phyloP scores from a whole-genome alignment of 2,888 invertebrate genomes.

The Bhutanitis thaidina region DNA sequence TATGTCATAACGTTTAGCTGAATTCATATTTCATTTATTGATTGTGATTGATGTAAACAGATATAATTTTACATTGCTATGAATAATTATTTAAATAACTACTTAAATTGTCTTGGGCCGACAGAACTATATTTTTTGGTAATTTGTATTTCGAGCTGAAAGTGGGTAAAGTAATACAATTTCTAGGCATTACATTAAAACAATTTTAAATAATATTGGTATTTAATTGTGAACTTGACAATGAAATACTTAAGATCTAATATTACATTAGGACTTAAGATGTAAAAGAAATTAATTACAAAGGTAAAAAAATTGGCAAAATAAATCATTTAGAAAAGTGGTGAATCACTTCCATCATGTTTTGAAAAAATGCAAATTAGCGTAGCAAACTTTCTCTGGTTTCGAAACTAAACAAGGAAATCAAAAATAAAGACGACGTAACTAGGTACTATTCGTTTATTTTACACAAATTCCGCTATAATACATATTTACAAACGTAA shows the following conservation, averaged over 20 bases:
- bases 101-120: no score
- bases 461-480: conserved; percentile 77
- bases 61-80: no score
- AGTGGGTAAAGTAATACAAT: no score
- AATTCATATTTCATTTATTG: no score
- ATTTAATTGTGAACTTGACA: conserved; percentile 13
- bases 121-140: no score
- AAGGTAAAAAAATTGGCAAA: neutral
- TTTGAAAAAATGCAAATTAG: neutral
- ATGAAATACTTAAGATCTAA: conserved; percentile 18
- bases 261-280: conserved; percentile 15
- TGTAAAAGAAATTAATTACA: neutral
- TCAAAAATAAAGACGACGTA: conserved; percentile 44
- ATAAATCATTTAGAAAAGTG: neutral
- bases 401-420: conserved; percentile 20
- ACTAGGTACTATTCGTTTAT: conserved; percentile 66
- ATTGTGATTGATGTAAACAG: no score
- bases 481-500: conserved; percentile 79
- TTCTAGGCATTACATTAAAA: conserved; percentile 1
- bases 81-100: no score
- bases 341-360: neutral
- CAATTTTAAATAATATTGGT: conserved; percentile 8
- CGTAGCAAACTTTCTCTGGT: neutral
- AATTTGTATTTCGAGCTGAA: no score
- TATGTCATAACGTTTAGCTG: no score